Conservation (phyloP, 2,797 vertebrate genomes). For the Pteropus rufus region DNA sequence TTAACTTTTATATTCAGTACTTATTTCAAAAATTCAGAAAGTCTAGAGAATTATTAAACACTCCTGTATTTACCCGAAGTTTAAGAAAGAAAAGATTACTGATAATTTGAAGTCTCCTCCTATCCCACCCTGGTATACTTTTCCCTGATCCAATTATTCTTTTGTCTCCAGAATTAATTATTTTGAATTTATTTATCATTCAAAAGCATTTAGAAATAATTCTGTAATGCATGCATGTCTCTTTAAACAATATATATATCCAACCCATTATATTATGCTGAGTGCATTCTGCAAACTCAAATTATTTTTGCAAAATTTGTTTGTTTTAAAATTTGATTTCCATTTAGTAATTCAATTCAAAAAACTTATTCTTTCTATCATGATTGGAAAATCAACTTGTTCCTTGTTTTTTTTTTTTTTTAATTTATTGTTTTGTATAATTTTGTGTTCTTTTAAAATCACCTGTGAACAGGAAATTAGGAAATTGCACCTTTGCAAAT, state of each 20-base stretch:
- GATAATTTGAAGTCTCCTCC: background rate
- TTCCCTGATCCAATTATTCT: background rate
- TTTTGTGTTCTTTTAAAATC: background rate
- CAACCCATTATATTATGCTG: background rate
- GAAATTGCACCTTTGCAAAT: background rate
- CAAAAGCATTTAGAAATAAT: background rate
- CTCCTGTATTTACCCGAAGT: background rate
- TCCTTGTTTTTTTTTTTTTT: background rate
- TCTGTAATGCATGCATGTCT: background rate
- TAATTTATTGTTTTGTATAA: background rate
- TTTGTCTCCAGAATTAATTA: background rate
- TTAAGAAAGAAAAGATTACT: background rate
- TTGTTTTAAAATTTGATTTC: background rate
- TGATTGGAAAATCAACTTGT: background rate
- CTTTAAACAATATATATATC: background rate
- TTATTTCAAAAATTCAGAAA: constrained; percentile 15
- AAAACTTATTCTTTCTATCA: background rate
- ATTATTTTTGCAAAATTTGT: background rate
- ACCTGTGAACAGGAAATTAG: background rate
- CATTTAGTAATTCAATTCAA: background rate
- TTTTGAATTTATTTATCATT: background rate
- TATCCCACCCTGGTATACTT: background rate
- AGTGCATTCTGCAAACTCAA: background rate
- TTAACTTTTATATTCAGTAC: background rate
- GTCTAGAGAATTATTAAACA: background rate